phyloP scores from a whole-genome alignment of 2,113 vertebrate species.

The Tapirus terrestris region DNA sequence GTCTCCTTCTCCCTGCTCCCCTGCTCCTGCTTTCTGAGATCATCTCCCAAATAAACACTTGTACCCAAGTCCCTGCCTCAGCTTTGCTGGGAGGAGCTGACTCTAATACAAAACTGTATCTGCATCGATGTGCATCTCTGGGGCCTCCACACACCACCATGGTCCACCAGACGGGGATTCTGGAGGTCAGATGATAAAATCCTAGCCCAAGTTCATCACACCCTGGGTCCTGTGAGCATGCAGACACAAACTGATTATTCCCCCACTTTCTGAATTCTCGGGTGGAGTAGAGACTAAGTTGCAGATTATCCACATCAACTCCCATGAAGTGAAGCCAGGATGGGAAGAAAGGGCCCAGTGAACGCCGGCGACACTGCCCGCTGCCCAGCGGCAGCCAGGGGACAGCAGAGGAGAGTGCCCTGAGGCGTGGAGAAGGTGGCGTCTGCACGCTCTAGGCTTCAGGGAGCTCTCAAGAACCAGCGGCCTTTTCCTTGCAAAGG shows the following conservation, averaged over 20 bases:
- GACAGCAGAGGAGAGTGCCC: background rate
- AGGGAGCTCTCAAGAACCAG: background rate
- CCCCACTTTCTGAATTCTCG: background rate
- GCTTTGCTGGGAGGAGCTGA: background rate
- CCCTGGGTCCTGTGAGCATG: background rate
- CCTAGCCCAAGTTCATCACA: background rate
- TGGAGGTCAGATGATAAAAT: background rate
- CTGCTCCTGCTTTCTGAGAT: background rate
- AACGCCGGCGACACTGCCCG: background rate
- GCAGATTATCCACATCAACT: background rate
- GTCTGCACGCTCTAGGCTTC: background rate
- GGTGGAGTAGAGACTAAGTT: too few relatives aligned
- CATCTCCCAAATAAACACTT: background rate
- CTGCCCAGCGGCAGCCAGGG: fast-evolving
- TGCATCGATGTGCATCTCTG: background rate
- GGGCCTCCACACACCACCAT: fast-evolving
- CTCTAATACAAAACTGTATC: background rate
- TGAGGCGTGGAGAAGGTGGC: background rate
- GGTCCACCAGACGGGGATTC: background rate
- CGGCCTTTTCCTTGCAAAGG: background rate
- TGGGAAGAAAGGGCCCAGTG: background rate
- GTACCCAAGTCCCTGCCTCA: background rate
- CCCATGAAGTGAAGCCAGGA: too few relatives aligned
- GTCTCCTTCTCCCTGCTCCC: too few relatives aligned
- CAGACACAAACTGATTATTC: background rate